phyloP scores from a whole-genome alignment of 1,140 invertebrate genomes.

The Drosophila yakuba region DNA sequence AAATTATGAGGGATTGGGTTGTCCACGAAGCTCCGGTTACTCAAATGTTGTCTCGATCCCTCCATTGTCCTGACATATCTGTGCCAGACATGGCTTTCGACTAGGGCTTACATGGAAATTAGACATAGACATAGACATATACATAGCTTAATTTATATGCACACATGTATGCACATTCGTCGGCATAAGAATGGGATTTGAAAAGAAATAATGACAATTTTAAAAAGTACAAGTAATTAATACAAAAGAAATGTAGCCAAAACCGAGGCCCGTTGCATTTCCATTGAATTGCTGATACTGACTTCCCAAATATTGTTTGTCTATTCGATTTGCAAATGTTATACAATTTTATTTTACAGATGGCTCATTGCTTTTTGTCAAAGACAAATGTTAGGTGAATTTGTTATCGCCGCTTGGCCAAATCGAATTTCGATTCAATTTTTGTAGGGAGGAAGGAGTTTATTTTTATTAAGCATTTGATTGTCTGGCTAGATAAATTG shows the following conservation, averaged over 20 bases:
- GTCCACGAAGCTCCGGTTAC: constrained; percentile 18
- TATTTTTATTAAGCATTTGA: constrained; percentile 62
- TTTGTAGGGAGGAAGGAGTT: constrained; percentile 4
- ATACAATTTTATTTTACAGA: background rate
- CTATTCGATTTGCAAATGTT: background rate
- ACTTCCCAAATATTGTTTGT: background rate
- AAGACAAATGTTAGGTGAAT: constrained; percentile 17
- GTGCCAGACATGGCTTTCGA: constrained; percentile 27
- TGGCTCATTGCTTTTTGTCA: constrained; percentile 9
- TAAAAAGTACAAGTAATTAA: background rate
- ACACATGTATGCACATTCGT: too few species aligned
- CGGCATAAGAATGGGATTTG: too few species aligned
- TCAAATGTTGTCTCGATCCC: constrained; percentile 3
- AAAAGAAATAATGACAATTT: too few species aligned
- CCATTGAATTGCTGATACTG: background rate
- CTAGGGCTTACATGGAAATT: background rate
- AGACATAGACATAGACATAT: background rate
- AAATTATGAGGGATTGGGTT: constrained; percentile 35
- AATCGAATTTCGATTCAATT: constrained; percentile 26
- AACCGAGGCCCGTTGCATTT: background rate
- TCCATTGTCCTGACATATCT: constrained; percentile 39
- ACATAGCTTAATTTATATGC: background rate
- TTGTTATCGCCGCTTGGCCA: constrained; percentile 1
- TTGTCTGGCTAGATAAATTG: constrained; percentile 47
- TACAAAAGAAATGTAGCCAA: too few species aligned